These are phyloP conservation scores for Bagarius yarrelli DNA, from an alignment of 2,113 vertebrate species.

Conservation along the genomic window DNA sequence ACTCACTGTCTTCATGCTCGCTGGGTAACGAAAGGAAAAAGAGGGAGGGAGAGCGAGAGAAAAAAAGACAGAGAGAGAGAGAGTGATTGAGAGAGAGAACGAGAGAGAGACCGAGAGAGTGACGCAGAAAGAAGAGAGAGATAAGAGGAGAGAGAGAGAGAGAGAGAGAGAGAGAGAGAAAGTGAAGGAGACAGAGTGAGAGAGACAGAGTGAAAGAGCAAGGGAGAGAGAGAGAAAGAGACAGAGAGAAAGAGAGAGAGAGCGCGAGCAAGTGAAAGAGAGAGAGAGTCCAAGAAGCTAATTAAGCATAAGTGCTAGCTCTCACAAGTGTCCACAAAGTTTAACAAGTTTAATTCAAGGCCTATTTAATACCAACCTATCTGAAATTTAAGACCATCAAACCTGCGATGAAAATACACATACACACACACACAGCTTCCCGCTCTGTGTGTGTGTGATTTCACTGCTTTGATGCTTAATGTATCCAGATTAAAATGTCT, in stretches of 20 bases:
- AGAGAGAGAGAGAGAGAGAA: background rate
- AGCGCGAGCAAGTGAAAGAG: background rate
- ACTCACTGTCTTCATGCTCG: constrained; percentile 10
- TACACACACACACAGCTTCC: no score
- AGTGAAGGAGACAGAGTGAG: background rate
- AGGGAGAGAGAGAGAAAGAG: background rate
- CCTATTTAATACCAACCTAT: no score
- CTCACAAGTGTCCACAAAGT: no score
- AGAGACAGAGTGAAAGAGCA: background rate
- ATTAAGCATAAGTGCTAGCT: no score
- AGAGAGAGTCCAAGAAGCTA: no score
- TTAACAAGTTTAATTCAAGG: no score
- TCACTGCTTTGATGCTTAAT: no score
- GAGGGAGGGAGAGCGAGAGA: background rate
- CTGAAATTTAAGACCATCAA: no score
- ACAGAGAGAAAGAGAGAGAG: background rate
- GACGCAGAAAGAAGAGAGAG: background rate
- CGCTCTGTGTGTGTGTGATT: no score
- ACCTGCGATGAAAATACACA: no score
- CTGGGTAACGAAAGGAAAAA: background rate
- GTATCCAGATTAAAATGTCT: no score
- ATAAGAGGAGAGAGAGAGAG: background rate
- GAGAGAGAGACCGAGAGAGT: background rate
- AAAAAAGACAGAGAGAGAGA: background rate
- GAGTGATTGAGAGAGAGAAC: background rate